phyloP scores from a whole-genome alignment of 2,888 invertebrate genomes.

The Microplitis manilae region DNA sequence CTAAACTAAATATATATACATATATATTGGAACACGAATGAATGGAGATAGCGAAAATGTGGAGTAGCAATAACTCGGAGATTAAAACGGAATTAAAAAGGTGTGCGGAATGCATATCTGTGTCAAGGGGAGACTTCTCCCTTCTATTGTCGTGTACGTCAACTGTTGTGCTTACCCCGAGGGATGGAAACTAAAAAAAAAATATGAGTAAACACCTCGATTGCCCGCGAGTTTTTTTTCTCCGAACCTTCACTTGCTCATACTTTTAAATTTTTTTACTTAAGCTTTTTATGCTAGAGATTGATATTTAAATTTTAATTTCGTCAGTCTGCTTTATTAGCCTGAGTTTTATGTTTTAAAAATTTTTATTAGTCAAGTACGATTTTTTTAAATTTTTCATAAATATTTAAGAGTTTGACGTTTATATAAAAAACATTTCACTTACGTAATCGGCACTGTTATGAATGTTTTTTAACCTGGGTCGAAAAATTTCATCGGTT shows the following conservation, averaged over 20 bases:
- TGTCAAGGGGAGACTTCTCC: conserved; percentile 58
- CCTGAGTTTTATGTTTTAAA: too few species aligned
- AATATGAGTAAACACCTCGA: conserved; percentile 29
- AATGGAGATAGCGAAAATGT: conserved; percentile 50
- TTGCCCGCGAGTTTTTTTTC: conserved; percentile 31
- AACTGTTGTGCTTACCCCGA: conserved; percentile 21
- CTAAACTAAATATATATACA: conserved; percentile 49
- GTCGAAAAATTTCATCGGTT: too few species aligned
- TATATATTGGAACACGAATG: conserved; percentile 37
- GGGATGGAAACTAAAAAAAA: conserved; percentile 21
- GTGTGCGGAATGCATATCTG: conserved; percentile 65
- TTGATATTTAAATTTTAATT: conserved; percentile 26
- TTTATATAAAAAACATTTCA: too few species aligned
- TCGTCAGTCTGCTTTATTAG: neutral
- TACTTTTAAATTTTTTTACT: neutral
- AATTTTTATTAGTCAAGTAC: too few species aligned
- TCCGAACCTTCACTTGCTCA: conserved; percentile 5
- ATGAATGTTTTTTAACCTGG: too few species aligned
- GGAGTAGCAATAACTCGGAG: conserved; percentile 69
- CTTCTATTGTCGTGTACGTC: conserved; percentile 31
- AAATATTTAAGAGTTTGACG: too few species aligned
- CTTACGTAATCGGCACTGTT: too few species aligned
- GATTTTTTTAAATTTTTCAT: too few species aligned
- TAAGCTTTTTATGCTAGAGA: neutral
- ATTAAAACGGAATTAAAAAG: conserved; percentile 70